Evolutionary conservation across 2,888 invertebrate genomes (phyloP), one percentile per base, ranked within the genome.

Genomic region (Pollenia griseotomentosa): DNA sequence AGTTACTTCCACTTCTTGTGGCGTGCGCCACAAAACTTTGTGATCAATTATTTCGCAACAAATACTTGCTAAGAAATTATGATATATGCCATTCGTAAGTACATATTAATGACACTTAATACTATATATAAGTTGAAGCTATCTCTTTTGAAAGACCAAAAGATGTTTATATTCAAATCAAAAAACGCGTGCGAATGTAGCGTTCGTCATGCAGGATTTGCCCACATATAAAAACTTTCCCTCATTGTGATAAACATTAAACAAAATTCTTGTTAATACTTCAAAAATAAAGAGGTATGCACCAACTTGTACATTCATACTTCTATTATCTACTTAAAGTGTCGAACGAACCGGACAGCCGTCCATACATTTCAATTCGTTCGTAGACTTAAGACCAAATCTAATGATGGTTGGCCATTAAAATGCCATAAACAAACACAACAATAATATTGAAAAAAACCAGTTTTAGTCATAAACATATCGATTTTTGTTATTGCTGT

Each of bases 391-490:
- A 40, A 59, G 48, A 75, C 75, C 44, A 61, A 61, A 75, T 83
- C 61, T 75, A 70, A 68, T 75, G 68, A 61, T 70, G 59, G 66
- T 51, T 70, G 68, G 83, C 53, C 75, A 83, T 70, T 77, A 77
- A 77, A 75, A 70, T 70, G 53, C 53, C 53, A 83, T 61, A 83
- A 75, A 70, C 53, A 75, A 68, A 74, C 61, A 14, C 14, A 51
- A 51, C 61, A 33, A 16, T 46, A 46, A n/a, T 16, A 19, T 16
- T 33, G 33, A 19, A 8, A 63, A 70, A 59, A 82, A 83, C 83
- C 83, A 53, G 83, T 83, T 44, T 83, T 77, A 23, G 55, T 44
- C 40, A 75, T 77, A 83, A 75, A 83, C 59, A 75, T 70, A 83
- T 53, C 70, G 19, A 61, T 33, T 53, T 46, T 59, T 57, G 10